Evolutionary conservation across 2,888 invertebrate genomes (phyloP).

Genomic region (Bugulina stolonifera): DNA sequence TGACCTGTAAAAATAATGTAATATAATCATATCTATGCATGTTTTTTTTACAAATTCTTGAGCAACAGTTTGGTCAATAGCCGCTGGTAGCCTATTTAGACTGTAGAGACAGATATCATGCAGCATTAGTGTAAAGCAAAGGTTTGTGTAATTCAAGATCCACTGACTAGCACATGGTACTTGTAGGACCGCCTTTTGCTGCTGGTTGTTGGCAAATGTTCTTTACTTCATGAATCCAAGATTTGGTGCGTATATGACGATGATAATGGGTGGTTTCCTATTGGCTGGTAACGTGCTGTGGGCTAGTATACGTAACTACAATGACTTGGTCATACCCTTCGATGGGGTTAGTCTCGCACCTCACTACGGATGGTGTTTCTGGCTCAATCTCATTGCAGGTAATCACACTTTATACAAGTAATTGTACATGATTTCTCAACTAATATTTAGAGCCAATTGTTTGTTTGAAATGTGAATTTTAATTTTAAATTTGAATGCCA

Average conservation of each 20-base stretch:
- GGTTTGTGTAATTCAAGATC: too few species aligned
- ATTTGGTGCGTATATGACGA: constrained; percentile 57
- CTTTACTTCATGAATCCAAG: constrained; percentile 57
- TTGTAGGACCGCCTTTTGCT: constrained; percentile 57
- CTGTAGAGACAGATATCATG: too few species aligned
- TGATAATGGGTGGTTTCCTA: constrained; percentile 56
- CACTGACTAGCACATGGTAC: too few species aligned
- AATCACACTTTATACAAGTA: too few species aligned
- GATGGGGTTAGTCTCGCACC: constrained; percentile 47
- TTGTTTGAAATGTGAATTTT: too few species aligned
- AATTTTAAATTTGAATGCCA: too few species aligned
- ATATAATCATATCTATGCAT: too few species aligned
- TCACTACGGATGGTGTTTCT: constrained; percentile 57
- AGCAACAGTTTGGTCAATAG: too few species aligned
- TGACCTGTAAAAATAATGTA: too few species aligned
- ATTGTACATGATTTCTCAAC: background rate
- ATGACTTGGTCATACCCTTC: constrained; percentile 57
- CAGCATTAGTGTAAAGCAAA: too few species aligned
- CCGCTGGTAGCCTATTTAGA: too few species aligned
- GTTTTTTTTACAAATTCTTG: too few species aligned
- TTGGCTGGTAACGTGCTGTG: constrained; percentile 58
- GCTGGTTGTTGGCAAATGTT: constrained; percentile 59
- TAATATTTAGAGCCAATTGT: background rate
- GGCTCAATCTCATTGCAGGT: constrained; percentile 56
- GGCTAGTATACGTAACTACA: constrained; percentile 56